Evolutionary conservation across 2,888 invertebrate species (phyloP).

Genomic region (Parnassius glacialis): DNA sequence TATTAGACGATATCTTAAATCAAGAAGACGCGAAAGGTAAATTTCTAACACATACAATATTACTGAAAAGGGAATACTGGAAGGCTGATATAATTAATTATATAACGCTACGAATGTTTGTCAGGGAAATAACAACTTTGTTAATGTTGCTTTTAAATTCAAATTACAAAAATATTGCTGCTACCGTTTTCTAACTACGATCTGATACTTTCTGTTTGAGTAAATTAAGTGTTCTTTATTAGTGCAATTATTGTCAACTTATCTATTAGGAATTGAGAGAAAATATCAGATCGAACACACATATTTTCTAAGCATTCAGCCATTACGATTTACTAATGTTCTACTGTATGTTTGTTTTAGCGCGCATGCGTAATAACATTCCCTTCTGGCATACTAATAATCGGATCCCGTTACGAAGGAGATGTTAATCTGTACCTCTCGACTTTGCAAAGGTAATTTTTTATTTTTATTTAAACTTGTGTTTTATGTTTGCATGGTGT

Average conservation of each 20-base stretch:
- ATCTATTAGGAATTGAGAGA: constrained; percentile 14
- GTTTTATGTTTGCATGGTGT: constrained; percentile 35
- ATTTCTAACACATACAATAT: constrained; percentile 58
- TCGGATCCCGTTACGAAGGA: constrained; percentile 66
- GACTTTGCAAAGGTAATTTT: constrained; percentile 63
- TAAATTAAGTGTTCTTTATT: not conserved
- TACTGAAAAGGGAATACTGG: constrained; percentile 49
- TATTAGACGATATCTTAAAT: constrained; percentile 85
- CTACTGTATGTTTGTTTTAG: constrained; percentile 79
- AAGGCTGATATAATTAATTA: constrained; percentile 56
- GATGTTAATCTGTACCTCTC: constrained; percentile 50
- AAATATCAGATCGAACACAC: constrained; percentile 46
- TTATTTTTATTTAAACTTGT: constrained; percentile 34
- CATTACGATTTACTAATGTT: constrained; percentile 61
- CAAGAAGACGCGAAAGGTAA: constrained; percentile 82
- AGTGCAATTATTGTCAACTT: too few relatives aligned
- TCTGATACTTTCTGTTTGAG: constrained; percentile 47
- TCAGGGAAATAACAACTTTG: constrained; percentile 45
- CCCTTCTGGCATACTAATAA: constrained; percentile 80
- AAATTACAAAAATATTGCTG: constrained; percentile 44
- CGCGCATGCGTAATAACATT: constrained; percentile 81
- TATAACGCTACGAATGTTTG: constrained; percentile 68
- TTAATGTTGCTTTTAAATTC: constrained; percentile 54
- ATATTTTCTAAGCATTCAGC: constrained; percentile 28
- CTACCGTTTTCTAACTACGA: constrained; percentile 41